Evolutionary conservation across 37 sponge, comb jelly and placozoan species (phyloP), one percentile per base, ranked within the genome.

Genomic region (Crambe crambe): DNA sequence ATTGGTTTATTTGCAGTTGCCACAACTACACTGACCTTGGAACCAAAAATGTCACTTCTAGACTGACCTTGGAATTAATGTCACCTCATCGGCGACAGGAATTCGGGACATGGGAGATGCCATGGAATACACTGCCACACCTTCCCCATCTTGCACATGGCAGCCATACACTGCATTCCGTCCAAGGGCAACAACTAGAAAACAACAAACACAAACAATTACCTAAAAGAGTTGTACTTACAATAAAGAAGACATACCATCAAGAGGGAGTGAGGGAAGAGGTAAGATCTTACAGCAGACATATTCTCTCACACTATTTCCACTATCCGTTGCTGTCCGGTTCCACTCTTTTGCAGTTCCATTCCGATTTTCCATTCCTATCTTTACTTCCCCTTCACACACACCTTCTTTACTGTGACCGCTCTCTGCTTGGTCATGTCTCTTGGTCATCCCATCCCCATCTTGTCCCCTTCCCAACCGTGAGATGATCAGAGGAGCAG

Each of bases 201-300:
- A 15, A 47, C 12, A 15, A 47, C 12, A 15, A 47, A 47, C 51
- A 47, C 51, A 47, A 47, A 47, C 12, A 47, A 47, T 47, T 15
- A 12, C 51, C 51, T 47, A 47, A n/a, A n/a, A n/a, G n/a, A n/a
- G n/a, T n/a, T 47, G 51, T 47, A 47, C 12, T 47, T 15, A 47
- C 51, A 47, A 15, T 47, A 47, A 47, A 70, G 34, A 0, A 22
- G 17, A 68, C 81, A 0, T 31, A 89, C 90, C 70, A 54, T 84
- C 82, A 22, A 85, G 65, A 39, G 74, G 58, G 44, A 91, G 41
- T 31, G 73, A 74, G 3, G 40, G 39, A 21, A 74, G 38, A n/a
- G 91, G 91, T 83, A 83, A 91, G 17, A 64, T 51, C 54, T 79
- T 91, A 34, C 80, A 78, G 71, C 71, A 70, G 71, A 43, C 43